phyloP scores from a whole-genome alignment of 2,113 vertebrate species.

The Mionectes macconnelli region DNA sequence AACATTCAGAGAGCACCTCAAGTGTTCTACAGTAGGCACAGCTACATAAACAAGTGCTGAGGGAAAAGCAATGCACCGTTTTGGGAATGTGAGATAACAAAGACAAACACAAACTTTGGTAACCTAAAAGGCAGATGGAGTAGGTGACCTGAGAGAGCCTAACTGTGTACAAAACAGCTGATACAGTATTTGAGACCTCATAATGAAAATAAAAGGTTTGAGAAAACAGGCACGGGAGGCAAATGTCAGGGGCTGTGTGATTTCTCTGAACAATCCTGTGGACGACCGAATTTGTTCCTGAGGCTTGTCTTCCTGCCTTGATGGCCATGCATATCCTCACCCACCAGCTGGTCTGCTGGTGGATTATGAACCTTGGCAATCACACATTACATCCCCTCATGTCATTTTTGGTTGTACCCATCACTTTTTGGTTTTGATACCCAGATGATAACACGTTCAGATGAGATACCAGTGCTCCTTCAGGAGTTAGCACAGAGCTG shows the following conservation, averaged over 20 bases:
- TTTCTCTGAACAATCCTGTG: neutral
- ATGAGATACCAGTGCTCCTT: neutral
- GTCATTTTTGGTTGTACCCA: neutral
- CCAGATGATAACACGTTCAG: neutral
- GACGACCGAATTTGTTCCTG: neutral
- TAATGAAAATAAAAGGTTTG: neutral
- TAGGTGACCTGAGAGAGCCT: neutral
- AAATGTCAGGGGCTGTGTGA: neutral
- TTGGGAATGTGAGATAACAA: neutral
- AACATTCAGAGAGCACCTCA: neutral
- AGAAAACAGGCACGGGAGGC: neutral
- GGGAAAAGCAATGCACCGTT: rapidly evolving
- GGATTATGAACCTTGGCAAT: neutral
- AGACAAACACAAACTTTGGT: neutral
- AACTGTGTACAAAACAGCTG: neutral
- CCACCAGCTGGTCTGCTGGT: neutral
- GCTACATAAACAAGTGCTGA: neutral
- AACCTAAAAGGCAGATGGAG: neutral
- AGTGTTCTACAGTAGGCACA: neutral
- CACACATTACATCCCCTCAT: neutral
- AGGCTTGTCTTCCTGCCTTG: neutral
- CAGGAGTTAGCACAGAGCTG: neutral
- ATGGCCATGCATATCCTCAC: neutral
- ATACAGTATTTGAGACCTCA: neutral
- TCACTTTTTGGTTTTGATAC: neutral